These are phyloP conservation scores for Caenorhabditis doughertyi DNA, from an alignment of 2,888 invertebrate genomes.

Conservation along the genomic window DNA sequence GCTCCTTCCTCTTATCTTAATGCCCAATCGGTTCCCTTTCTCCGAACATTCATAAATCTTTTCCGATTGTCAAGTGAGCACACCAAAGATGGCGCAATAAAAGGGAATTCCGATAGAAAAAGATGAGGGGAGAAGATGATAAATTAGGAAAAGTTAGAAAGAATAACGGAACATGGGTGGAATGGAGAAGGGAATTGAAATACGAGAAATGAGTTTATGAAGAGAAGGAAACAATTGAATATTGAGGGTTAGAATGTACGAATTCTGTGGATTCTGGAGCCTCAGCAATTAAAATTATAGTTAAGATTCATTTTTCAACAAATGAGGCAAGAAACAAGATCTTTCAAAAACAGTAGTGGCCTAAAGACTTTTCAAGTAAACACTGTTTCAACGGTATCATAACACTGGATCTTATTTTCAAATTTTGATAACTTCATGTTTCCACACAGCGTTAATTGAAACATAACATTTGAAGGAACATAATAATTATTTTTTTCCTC, in stretches of 20 bases:
- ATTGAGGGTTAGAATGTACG: neutral
- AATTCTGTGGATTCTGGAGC: neutral
- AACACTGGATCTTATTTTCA: too few species aligned
- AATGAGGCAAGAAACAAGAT: too few species aligned
- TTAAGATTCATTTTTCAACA: too few species aligned
- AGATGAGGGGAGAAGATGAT: slow-evolving; percentile 8
- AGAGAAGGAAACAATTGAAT: slow-evolving; percentile 7
- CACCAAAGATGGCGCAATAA: slow-evolving; percentile 36
- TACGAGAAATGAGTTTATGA: slow-evolving; percentile 2
- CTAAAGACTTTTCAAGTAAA: neutral
- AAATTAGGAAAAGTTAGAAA: slow-evolving; percentile 16
- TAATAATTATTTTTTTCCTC: too few species aligned
- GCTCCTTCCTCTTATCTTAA: slow-evolving; percentile 21
- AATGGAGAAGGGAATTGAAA: slow-evolving; percentile 5
- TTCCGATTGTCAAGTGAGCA: neutral
- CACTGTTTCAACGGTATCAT: too few species aligned
- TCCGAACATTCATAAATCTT: slow-evolving; percentile 30
- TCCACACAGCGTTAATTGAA: neutral
- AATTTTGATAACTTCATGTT: too few species aligned
- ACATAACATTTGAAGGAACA: too few species aligned
- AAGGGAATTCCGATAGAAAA: slow-evolving; percentile 34
- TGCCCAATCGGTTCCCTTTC: slow-evolving; percentile 8
- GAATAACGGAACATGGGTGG: neutral
- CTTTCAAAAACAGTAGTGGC: neutral
- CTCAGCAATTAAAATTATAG: too few species aligned